Evolutionary conservation across 1,140 invertebrate genomes (phyloP), one percentile per base, ranked within the genome.

Genomic region (Drosophila paulistorum): DNA sequence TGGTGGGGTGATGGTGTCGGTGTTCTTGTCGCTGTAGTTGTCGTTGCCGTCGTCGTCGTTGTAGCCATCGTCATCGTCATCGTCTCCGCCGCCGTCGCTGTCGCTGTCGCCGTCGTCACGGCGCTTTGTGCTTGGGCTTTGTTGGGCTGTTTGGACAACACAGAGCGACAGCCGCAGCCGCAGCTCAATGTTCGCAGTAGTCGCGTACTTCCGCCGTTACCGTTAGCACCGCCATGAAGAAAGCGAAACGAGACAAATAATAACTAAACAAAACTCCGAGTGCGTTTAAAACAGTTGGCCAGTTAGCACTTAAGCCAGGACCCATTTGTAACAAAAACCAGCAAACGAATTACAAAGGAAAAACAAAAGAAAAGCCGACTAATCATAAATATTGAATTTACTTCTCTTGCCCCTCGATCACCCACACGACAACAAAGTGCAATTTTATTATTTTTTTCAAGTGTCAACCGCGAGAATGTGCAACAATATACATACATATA

Each of bases 121-220:
- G 76, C 72, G 73, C 76, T 78, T 76, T 78, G 76, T 78, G 73
- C 73, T 75, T 75, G 71, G 73, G 45, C 57, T 77, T 79, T 74
- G 77, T 79, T 79, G 77, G 76, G 71, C 17, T 17, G 17, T 17
- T 17, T 17, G 17, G 17, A 17, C 17, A 17, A 17, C 17, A 17
- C 17, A 17, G 17, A 17, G 17, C 17, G 17, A 17, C 81, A 77
- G 80, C 73, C 64, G 79, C 76, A 81, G 81, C 82, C 79, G 81
- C 78, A 85, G 82, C 81, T 85, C 71, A 75, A 79, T 70, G 75
- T 77, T 69, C 65, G 79, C 81, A 86, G 84, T 80, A 87, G 83
- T 87, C 84, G 84, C 84, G 84, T 89, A 87, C 85, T 87, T 87
- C 84, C 84, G 84, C 80, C 84, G 84, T 87, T 87, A 80, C 79